Evolutionary conservation across 2,797 vertebrate species (phyloP).

Genomic region (Cyprinella venusta): DNA sequence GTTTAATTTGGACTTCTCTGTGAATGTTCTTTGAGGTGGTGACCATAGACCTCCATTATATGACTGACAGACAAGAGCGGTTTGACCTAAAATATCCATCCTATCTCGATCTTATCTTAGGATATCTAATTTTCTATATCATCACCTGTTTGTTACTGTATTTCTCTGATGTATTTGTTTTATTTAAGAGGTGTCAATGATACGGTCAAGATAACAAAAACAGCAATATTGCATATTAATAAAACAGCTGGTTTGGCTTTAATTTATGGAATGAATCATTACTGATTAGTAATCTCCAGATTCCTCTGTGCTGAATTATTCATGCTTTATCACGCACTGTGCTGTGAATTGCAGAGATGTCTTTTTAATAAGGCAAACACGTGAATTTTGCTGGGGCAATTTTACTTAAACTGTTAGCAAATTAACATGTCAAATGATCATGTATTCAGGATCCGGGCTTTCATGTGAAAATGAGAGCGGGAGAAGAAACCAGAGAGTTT

Average conservation of each 20-base stretch:
- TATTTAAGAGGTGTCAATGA: background rate
- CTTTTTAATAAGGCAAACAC: background rate
- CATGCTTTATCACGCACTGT: background rate
- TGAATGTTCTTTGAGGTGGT: too few relatives aligned
- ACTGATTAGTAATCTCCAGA: conserved; percentile 12
- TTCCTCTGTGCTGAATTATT: conserved; percentile 18
- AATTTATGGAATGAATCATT: background rate
- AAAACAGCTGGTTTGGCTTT: background rate
- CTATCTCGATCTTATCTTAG: too few relatives aligned
- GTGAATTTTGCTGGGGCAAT: background rate
- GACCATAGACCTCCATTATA: too few relatives aligned
- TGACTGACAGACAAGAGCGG: too few relatives aligned
- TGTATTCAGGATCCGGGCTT: conserved; percentile 37
- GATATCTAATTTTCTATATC: background rate
- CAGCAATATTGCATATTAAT: background rate
- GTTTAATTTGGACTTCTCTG: too few relatives aligned
- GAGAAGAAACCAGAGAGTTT: conserved; percentile 51
- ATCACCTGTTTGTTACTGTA: background rate
- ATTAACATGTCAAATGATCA: conserved; percentile 44
- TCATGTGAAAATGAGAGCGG: conserved; percentile 54
- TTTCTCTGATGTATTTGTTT: background rate
- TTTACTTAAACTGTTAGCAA: conserved; percentile 16
- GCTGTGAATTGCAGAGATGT: background rate
- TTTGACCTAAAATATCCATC: background rate
- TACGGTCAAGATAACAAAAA: background rate